A percentile compares a stretch with the other conserved stretches of the same genome.
phyloP scores from a whole-genome alignment of 2,113 vertebrate species.

The Xiphias gladius region DNA sequence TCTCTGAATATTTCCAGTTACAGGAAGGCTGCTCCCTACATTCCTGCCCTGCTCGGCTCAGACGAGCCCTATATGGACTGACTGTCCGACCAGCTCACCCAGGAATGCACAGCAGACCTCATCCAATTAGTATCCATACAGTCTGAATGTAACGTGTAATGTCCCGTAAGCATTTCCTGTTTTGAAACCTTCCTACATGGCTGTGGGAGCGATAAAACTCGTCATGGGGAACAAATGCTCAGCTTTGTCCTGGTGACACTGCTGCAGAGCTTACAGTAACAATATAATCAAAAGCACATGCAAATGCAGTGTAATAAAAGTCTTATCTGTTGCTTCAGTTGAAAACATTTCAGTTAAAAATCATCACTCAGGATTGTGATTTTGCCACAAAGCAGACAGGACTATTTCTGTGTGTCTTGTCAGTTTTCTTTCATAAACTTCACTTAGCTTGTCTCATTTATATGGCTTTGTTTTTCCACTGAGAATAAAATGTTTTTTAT shows the following conservation, averaged over 20 bases:
- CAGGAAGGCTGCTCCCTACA: slow-evolving; percentile 74
- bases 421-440: background rate
- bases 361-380: background rate
- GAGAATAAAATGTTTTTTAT: background rate
- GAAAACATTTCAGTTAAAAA: background rate
- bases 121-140: background rate
- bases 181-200: slow-evolving; percentile 9
- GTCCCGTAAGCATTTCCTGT: slow-evolving; percentile 5
- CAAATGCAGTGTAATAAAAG: too few species aligned
- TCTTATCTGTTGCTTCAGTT: background rate
- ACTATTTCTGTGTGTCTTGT: background rate
- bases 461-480: too few species aligned
- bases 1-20: slow-evolving; percentile 78
- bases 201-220: background rate
- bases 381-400: background rate
- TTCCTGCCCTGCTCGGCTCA: slow-evolving; percentile 81
- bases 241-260: background rate
- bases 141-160: background rate
- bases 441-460: background rate
- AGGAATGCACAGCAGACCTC: slow-evolving; percentile 61
- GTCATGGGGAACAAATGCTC: background rate
- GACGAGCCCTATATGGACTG: slow-evolving; percentile 85
- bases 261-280: background rate
- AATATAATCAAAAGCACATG: background rate
- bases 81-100: slow-evolving; percentile 68